Base-by-base conservation (phyloP, 92 coral and sea anemone species). In the Ricordea florida region DNA sequence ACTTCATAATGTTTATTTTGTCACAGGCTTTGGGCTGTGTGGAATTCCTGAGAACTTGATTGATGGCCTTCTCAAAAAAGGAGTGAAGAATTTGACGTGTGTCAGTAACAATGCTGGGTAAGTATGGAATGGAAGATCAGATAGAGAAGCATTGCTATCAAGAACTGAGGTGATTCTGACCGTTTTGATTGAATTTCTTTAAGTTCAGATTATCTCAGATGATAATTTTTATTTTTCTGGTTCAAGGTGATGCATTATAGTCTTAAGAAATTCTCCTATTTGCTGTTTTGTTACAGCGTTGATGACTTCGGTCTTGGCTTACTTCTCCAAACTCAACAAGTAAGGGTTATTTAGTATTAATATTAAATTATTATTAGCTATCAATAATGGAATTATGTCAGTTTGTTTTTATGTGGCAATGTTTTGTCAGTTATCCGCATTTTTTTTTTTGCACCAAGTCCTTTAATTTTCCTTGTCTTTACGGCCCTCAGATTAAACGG, bases 41-140 rank as follows among this genome's bases (percentile, higher is more conserved):
- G 99, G 99, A 34, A 96, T 96, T 56, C 99, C 99, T 38, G 99
- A 96, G 73, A 88, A 89, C 72, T 80, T 96, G 48, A 96, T 96
- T 9, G 69, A 15, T 66, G 99, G 98, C 16, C 85, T 96, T 32
- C 87, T 86, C 4, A 82, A 82, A 53, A 72, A 86, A 5, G 90
- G 92, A 46, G 89, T 85, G 14, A 92, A 82, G 32, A 86, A 83
- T 22, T 85, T 96, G 57, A 96, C 97, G 9, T 90, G 93, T 76
- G 96, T 96, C 43, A 96, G 99, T 83, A 96, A 96, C 50, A 96
- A 96, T 92, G 99, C 99, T 7, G 99, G 99, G 99, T 89, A 45
- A 45, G 98, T 60, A 21, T 9, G 5, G 9, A 8, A n/a, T 37
- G 9, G 14, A n/a, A 43, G 49, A 43, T 22, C 27, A 17, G 15